phyloP scores from a whole-genome alignment of 2,888 invertebrate species.

The Meteorus colon region DNA sequence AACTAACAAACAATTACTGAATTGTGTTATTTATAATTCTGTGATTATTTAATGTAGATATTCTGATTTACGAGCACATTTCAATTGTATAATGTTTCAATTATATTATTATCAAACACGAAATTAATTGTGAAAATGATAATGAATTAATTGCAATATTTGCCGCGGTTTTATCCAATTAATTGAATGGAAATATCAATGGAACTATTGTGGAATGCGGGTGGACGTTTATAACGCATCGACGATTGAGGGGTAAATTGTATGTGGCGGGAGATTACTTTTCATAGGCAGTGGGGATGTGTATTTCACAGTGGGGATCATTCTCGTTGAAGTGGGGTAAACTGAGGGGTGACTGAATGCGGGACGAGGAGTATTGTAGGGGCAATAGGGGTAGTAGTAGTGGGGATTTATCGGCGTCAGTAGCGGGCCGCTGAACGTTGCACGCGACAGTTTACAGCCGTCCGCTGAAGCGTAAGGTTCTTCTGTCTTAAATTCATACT shows the following conservation, averaged over 20 bases:
- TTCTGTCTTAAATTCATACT: conserved; percentile 27
- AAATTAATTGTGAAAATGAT: conserved; percentile 7
- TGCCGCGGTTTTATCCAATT: not conserved
- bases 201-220: conserved; percentile 42
- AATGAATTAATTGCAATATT: conserved; percentile 10
- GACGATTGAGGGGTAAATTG: conserved; percentile 58
- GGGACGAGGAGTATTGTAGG: conserved; percentile 23
- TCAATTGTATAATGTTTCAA: not conserved
- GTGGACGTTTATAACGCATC: conserved; percentile 57
- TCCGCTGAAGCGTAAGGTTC: conserved; percentile 64
- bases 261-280: conserved; percentile 39
- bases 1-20: not conserved
- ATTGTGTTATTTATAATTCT: not conserved
- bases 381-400: conserved; percentile 47
- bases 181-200: conserved; percentile 5
- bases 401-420: conserved; percentile 58
- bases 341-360: conserved; percentile 40
- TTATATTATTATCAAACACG: not conserved
- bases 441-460: conserved; percentile 73
- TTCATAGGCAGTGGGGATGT: not conserved
- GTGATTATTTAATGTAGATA: not conserved
- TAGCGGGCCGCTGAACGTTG: conserved; percentile 66
- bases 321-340: not conserved
- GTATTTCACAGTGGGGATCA: not conserved
- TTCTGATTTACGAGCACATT: not conserved